Percentiles rank a stretch among this genome's conserved stretches.
phyloP scores from a whole-genome alignment of 2,888 invertebrate genomes.

The Diploptera punctata region DNA sequence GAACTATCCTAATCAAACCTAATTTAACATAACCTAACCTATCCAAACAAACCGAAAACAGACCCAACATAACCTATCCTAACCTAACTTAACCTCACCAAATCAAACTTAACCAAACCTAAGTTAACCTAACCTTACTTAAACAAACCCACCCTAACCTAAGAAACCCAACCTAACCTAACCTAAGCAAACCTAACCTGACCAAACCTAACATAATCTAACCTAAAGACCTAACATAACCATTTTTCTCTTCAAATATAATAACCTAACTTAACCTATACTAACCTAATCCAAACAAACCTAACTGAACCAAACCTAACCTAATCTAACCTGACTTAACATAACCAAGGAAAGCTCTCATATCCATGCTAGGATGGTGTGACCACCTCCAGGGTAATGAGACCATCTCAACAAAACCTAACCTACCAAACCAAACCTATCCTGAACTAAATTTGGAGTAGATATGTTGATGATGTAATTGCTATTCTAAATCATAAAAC shows the following conservation, averaged over 20 bases:
- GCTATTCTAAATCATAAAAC: no score
- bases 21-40: conserved; percentile 32
- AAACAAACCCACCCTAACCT: conserved; percentile 50
- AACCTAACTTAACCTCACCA: conserved; percentile 46
- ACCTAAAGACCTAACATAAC: conserved; percentile 47
- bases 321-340: conserved; percentile 25
- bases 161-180: conserved; percentile 49
- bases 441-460: no score
- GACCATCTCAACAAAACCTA: no score
- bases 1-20: no score
- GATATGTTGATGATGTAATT: no score
- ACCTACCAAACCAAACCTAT: no score
- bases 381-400: no score
- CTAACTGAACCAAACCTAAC: conserved; percentile 48
- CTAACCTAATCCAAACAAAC: conserved; percentile 46
- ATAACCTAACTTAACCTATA: conserved; percentile 5
- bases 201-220: conserved; percentile 47
- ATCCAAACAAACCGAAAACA: conserved; percentile 45
- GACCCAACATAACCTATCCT: conserved; percentile 46
- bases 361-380: no score
- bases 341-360: no score
- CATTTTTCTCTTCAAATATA: no score
- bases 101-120: conserved; percentile 45
- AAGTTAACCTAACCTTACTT: conserved; percentile 48
- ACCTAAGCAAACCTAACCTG: conserved; percentile 48